These are phyloP conservation scores for Ypsolopha scabrella DNA, from an alignment of 2,888 invertebrate genomes.

Conservation along the genomic window DNA sequence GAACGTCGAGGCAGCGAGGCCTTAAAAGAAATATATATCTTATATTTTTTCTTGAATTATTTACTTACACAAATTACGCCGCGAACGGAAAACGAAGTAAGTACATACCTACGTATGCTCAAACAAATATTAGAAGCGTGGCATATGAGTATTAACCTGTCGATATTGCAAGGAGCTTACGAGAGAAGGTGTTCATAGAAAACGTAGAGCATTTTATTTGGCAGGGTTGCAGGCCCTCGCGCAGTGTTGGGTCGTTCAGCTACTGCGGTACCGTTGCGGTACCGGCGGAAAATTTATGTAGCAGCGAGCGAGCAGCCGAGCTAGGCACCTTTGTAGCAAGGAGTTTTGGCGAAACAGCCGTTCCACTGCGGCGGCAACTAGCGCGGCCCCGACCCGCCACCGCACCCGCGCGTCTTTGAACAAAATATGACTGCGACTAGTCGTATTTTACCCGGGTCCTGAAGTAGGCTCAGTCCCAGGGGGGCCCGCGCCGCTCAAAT, in stretches of 20 bases:
- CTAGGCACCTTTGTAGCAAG: conserved; percentile 29
- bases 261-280: conserved; percentile 65
- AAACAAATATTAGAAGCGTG: too few relatives aligned
- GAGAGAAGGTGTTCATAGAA: not conserved
- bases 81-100: too few relatives aligned
- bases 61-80: too few relatives aligned
- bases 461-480: conserved; percentile 31
- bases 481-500: conserved; percentile 50
- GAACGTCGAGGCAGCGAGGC: conserved; percentile 1
- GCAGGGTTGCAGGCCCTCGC: conserved; percentile 46
- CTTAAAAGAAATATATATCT: not conserved
- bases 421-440: not conserved
- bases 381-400: conserved; percentile 12
- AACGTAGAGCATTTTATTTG: conserved; percentile 42
- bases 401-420: conserved; percentile 13
- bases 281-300: conserved; percentile 61
- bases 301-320: conserved; percentile 53
- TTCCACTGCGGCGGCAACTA: conserved; percentile 33
- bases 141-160: not conserved
- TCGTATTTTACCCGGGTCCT: not conserved
- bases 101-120: too few relatives aligned
- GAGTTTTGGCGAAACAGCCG: conserved; percentile 27
- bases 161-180: not conserved
- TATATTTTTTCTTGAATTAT: not conserved
- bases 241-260: conserved; percentile 33